Conservation (phyloP, 2,888 invertebrate species). For the Cheilosia scutellata region DNA sequence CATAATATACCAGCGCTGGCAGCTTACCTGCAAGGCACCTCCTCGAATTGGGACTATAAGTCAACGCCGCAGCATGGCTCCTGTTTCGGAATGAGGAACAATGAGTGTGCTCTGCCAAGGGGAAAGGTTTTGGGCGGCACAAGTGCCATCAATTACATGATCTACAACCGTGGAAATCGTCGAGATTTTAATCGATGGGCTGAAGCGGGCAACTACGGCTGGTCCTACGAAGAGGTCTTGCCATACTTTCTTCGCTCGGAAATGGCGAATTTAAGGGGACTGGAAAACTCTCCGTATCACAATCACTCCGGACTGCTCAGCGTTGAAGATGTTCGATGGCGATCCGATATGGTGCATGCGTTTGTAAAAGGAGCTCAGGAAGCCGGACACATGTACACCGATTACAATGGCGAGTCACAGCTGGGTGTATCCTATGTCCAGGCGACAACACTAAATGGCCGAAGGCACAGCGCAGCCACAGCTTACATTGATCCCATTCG, state of each 20-base stretch:
- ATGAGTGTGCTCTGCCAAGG: conserved; percentile 84
- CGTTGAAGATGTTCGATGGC: conserved; percentile 86
- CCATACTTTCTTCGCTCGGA: conserved; percentile 88
- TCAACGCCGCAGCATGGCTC: conserved; percentile 87
- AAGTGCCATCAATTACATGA: conserved; percentile 88
- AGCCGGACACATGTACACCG: conserved; percentile 88
- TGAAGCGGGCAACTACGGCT: conserved; percentile 88
- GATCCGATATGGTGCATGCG: conserved; percentile 85
- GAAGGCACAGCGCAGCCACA: conserved; percentile 88
- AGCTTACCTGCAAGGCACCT: conserved; percentile 81
- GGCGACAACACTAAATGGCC: conserved; percentile 86
- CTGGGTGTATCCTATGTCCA: conserved; percentile 89
- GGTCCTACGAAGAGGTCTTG: conserved; percentile 88
- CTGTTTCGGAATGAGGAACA: conserved; percentile 85
- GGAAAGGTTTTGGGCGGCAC: conserved; percentile 87
- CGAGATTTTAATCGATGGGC: conserved; percentile 90
- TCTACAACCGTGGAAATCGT: conserved; percentile 90
- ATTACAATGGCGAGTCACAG: conserved; percentile 88
- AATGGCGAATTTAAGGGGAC: conserved; percentile 82
- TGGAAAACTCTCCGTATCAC: conserved; percentile 86
- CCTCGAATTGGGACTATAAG: conserved; percentile 89
- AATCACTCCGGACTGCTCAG: conserved; percentile 87
- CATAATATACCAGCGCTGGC: conserved; percentile 82
- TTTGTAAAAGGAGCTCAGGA: conserved; percentile 87
- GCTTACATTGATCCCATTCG: conserved; percentile 87